These are phyloP conservation scores for Alectoris magna DNA, from an alignment of 2,797 vertebrate genomes.

Conservation along the genomic window DNA sequence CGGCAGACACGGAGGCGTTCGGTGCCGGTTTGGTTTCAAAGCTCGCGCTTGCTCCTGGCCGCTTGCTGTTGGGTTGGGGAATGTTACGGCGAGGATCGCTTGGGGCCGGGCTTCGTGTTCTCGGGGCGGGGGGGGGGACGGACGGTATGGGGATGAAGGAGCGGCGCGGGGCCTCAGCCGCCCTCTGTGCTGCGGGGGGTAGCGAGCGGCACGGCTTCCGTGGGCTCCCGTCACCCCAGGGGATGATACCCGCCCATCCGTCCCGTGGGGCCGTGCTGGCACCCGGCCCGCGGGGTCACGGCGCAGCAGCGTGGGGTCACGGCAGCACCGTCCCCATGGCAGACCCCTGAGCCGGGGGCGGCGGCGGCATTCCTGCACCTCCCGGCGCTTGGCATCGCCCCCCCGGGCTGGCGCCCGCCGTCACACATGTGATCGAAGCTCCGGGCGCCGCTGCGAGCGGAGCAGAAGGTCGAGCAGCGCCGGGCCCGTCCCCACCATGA, in stretches of 20 bases:
- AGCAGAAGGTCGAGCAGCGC: conserved; percentile 52
- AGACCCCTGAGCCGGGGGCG: neutral
- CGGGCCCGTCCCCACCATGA: neutral
- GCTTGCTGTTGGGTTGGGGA: neutral
- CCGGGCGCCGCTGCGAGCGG: neutral
- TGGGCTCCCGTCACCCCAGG: neutral
- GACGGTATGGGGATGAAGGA: accelerated
- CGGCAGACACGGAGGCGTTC: neutral
- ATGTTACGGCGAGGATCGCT: neutral
- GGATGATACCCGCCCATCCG: no score
- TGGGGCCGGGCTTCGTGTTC: neutral
- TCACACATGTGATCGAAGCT: conserved; percentile 44
- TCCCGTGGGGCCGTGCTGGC: neutral
- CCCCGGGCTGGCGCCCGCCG: conserved; percentile 18
- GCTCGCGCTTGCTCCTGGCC: neutral
- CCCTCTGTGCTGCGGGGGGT: accelerated
- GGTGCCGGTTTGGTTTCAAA: neutral
- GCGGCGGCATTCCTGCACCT: conserved; percentile 24
- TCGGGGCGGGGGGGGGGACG: neutral
- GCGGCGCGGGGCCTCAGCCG: neutral
- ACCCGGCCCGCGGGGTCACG: neutral
- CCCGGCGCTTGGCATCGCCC: conserved; percentile 8
- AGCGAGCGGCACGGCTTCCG: accelerated
- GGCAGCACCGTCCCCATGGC: neutral
- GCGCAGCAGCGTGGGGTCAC: accelerated